A percentile compares a stretch with the other conserved stretches of the same genome.
phyloP scores from a whole-genome alignment of 2,888 invertebrate species.

The Xylocampa areola region DNA sequence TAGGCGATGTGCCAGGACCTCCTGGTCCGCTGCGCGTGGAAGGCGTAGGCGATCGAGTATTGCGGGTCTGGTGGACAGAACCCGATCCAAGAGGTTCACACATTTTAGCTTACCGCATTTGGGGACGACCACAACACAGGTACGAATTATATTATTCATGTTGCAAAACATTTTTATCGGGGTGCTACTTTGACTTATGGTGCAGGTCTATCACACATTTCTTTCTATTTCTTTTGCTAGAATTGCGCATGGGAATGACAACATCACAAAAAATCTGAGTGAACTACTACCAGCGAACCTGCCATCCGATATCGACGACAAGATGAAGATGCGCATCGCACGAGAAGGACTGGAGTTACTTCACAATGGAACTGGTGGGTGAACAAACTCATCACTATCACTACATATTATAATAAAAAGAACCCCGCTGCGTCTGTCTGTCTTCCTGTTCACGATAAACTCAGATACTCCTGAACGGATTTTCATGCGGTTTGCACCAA shows the following conservation, averaged over 20 bases:
- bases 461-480: no score
- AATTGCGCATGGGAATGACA: slow-evolving; percentile 77
- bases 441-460: no score
- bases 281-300: slow-evolving; percentile 71
- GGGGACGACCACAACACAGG: slow-evolving; percentile 90
- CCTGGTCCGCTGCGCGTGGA: slow-evolving; percentile 94
- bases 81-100: slow-evolving; percentile 94
- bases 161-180: no score
- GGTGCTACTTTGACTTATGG: background rate
- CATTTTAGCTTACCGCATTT: slow-evolving; percentile 93
- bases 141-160: no score
- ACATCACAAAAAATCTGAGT: slow-evolving; percentile 75
- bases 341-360: slow-evolving; percentile 90
- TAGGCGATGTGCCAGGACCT: slow-evolving; percentile 94
- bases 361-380: slow-evolving; percentile 93
- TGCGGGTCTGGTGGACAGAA: slow-evolving; percentile 95
- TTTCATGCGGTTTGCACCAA: no score
- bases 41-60: slow-evolving; percentile 92
- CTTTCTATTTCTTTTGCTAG: slow-evolving; percentile 15
- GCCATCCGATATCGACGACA: slow-evolving; percentile 76
- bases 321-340: slow-evolving; percentile 76
- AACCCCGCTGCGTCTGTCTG: no score
- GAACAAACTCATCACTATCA: background rate
- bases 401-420: no score
- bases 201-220: no score